Base-by-base conservation (phyloP, 2,797 vertebrate genomes). In the Odontamblyopus lacepedii region DNA sequence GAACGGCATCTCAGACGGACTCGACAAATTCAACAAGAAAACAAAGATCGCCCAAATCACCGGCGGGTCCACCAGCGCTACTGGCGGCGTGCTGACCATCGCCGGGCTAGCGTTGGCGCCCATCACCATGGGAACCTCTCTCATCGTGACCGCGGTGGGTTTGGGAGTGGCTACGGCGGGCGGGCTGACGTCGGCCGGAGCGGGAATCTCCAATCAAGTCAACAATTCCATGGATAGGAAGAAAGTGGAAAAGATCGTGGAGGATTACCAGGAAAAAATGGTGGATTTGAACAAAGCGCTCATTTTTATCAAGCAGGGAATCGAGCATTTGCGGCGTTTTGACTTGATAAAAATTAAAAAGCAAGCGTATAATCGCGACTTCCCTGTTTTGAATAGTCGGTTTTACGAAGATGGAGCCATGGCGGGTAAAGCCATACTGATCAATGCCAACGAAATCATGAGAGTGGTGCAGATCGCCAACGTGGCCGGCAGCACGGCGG, bases 361-460 rank as follows among this genome's bases (percentile, higher is more conserved):
- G 1, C 68, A 82, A 0, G 83, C 87, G 0, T 94, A 92, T 78
- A 92, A 92, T 77, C 84, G 68, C 0, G 93, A 93, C 80, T 93
- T 94, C 78, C 91, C 93, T 0, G 85, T 70, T 16, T 83, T 94
- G 50, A 90, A 67, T 6, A 85, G 78, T 19, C 84, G 70, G 0
- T 87, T 94, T 67, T 94, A 92, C 0, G 91, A 94, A 77, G 94
- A 94, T 1, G 91, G 94, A 0, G 93, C 92, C 82, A 95, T 94
- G 94, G 92, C 87, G 0, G 90, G 94, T 18, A 94, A 95, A 72
- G 93, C 93, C 0, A 88, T 94, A 74, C 89, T 94, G 61, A 79
- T 87, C 86, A 94, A 91, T 1, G 92, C 93, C 30, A 94, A 92
- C 0, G 94, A 95, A 89, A 94, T 95, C 80, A 92, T 93, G 92